Evolutionary conservation across 1,140 invertebrate genomes (phyloP), one percentile per base, ranked within the genome.

Genomic region (Ips nitidus): DNA sequence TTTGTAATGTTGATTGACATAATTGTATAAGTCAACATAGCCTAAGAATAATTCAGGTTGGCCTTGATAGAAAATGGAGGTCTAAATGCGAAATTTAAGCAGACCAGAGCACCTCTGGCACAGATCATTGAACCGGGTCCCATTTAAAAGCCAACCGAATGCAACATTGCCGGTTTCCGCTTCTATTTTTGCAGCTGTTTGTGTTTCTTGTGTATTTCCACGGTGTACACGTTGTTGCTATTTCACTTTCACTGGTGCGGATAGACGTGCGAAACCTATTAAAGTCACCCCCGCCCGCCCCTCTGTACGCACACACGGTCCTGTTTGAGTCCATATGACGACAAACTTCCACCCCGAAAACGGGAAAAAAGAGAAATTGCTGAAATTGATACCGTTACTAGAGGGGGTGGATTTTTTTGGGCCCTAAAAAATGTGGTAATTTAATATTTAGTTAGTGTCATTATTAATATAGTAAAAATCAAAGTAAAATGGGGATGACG

Each of bases 111-210:
- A 50, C 2, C 7, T 22, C 22, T 22, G 45, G 6, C 45, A 50
- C 7, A 50, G 45, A 50, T 50, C 45, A 50, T 50, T 50, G 45
- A 50, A 50, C 45, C 45, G 45, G 45, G 6, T 50, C 22, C 45
- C 7, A 50, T 22, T 22, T 22, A 22, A 22, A 22, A 22, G 22
- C 22, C 22, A 22, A 22, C 22, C 22, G 22, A 22, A 22, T 22
- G 22, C 22, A 22, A 50, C 6, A 50, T 8, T 6, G 45, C 45
- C 59, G 37, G 37, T 68, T 68, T 68, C 56, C 66, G 66, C 41
- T 60, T 59, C 66, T 68, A 68, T 68, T 68, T 68, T 68, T 41
- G 66, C 66, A 68, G 66, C 66, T 68, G 66, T 52, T 68, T 59
- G 66, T 68, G 39, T 41, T 57, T 66, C 52, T 56, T 66, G 43